A percentile compares a stretch with the other conserved stretches of the same genome.
These are phyloP conservation scores for Ianthella basta DNA, from an alignment of 37 sponge, comb jelly and placozoan genomes.

Conservation along the genomic window DNA sequence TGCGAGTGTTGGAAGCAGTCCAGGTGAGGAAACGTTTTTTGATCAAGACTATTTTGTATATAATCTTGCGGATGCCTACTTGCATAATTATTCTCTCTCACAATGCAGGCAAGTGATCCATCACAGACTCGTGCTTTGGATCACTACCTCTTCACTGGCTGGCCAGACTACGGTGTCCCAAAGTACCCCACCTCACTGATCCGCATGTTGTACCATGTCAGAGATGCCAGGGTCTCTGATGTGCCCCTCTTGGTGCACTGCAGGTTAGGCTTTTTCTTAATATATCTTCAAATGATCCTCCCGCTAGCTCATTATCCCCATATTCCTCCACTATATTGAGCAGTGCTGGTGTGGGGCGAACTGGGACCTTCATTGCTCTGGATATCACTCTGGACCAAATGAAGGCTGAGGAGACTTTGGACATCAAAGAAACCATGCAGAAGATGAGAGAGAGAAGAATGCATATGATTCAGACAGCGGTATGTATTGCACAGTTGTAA, in stretches of 20 bases:
- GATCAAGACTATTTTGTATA: no score
- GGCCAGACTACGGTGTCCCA: neutral
- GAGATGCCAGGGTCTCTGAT: neutral
- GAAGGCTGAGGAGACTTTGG: slow-evolving; percentile 35
- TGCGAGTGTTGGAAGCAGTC: neutral
- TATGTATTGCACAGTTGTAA: slow-evolving; percentile 18
- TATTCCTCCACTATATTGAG: no score
- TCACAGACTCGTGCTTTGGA: neutral
- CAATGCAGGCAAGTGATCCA: no score
- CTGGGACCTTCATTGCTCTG: slow-evolving; percentile 64
- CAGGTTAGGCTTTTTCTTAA: no score
- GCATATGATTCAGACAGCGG: slow-evolving; percentile 66
- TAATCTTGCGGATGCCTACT: no score
- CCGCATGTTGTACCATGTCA: neutral
- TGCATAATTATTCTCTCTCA: no score
- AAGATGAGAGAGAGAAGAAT: slow-evolving; percentile 58
- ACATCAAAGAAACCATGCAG: slow-evolving; percentile 39
- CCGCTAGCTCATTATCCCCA: no score
- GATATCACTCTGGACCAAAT: slow-evolving; percentile 61
- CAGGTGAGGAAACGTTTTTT: no score
- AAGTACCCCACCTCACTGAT: slow-evolving; percentile 8
- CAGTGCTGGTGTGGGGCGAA: slow-evolving; percentile 84
- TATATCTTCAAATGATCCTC: no score
- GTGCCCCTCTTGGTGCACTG: slow-evolving; percentile 3
- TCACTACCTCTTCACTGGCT: slow-evolving; percentile 30